Evolutionary conservation across 2,113 vertebrate species (phyloP), one percentile per base, ranked within the genome.

Genomic region (Malurus elegans): DNA sequence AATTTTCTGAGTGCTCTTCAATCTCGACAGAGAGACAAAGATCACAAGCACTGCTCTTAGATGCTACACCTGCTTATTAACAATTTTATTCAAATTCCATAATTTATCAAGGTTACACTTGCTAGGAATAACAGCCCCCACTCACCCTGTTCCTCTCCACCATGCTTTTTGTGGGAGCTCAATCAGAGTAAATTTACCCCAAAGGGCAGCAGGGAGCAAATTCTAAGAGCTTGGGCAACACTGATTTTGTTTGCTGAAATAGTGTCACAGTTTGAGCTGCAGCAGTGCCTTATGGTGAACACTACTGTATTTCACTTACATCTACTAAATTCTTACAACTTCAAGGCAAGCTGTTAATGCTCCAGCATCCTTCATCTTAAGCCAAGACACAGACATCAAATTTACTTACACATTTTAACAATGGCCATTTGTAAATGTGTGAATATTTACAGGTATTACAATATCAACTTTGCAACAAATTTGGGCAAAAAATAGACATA

Each of bases 101-200:
- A 4, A 4, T 19, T n/a, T 42, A 17, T 14, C 48, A 15, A 56
- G 17, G 6, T 62, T 58, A 58, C 20, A 36, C 18, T 62, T 67
- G 4, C 10, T 25, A 74, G 21, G 26, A 79, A 56, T 64, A 29
- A 3, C 18, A 31, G 9, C 26, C 12, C 8, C 32, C 14, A 6
- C 0, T 2, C 34, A 50, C 5, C 10, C 20, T 58, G 8, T 24
- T 70, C 12, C 19, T 57, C 19, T 29, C 12, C 18, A 14, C 8
- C 3, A 2, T 6, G 6, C 2, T 5, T 45, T 14, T 12, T 8
- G 3, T 10, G 29, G 5, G 7, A 17, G 5, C 10, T 87, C 4
- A 15, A 2, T 34, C 29, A 65, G 53, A 42, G 14, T 31, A 38
- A 91, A 86, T 26, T 34, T 20, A 32, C 50, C 31, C 3, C 15